phyloP scores from a whole-genome alignment of 2,888 invertebrate genomes.

The Agrenia bidenticulata region DNA sequence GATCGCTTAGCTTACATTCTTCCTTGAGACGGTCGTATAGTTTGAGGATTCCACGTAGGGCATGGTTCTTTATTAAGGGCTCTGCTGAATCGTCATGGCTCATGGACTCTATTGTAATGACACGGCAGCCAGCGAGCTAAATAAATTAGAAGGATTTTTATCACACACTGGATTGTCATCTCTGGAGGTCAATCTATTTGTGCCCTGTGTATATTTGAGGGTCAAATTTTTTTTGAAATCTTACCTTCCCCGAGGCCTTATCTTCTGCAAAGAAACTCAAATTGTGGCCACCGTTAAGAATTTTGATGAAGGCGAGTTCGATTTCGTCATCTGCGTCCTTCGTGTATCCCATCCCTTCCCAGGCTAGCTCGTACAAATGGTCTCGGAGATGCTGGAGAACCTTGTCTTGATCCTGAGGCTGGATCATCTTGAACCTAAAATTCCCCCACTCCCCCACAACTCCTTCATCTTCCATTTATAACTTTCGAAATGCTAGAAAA shows the following conservation, averaged over 20 bases:
- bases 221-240: not conserved
- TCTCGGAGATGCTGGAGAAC: slow-evolving; percentile 2
- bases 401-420: slow-evolving; percentile 8
- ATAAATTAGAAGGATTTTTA: not conserved
- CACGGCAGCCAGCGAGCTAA: slow-evolving; percentile 10
- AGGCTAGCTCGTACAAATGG: not conserved
- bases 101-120: slow-evolving; percentile 16
- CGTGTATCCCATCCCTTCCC: slow-evolving; percentile 3
- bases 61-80: no score
- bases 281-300: slow-evolving; percentile 14
- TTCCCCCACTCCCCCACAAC: slow-evolving; percentile 5
- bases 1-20: not conserved
- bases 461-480: not conserved
- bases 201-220: not conserved
- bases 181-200: no score
- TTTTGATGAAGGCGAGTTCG: not conserved
- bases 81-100: no score
- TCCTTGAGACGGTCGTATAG: not conserved
- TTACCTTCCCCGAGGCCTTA: slow-evolving; percentile 5
- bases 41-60: slow-evolving; percentile 1
- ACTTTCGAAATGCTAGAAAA: no score
- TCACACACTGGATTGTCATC: not conserved
- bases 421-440: slow-evolving; percentile 14
- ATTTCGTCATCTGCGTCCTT: slow-evolving; percentile 9
- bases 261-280: slow-evolving; percentile 11